Evolutionary conservation across 1,140 invertebrate species (phyloP), one percentile per base, ranked within the genome.

Genomic region (Micrasema longulum): DNA sequence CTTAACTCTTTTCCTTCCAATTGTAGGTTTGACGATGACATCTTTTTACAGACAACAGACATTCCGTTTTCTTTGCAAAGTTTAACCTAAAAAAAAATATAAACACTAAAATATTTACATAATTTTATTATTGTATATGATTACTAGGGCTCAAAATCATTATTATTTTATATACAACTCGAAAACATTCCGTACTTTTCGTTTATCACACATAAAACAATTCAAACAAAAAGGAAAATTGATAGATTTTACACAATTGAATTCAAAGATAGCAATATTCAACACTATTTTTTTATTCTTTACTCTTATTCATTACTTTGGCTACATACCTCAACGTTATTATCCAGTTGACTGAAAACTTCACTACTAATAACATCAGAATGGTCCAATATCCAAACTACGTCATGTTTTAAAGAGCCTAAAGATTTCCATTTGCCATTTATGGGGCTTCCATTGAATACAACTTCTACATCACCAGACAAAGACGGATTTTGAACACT

Each of bases 381-480:
- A 66, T 76, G 65, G 53, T 71, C 65, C 16, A 76, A 65, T 38
- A 69, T 60, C 75, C 75, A 76, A 1, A 69, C 5, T 3, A 71
- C 72, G 53, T 76, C 75, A n/a, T 53, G 55, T 65, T 71, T 57
- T n/a, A 62, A 69, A 20, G 38, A 47, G 52, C 20, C 60, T 48
- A 76, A 45, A 50, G 75, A 66, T 52, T 67, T 68, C 75, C 75
- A 76, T 31, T n/a, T 41, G 10, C 75, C 75, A 35, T 23, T 45
- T 4, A 76, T 45, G 16, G 22, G n/a, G 16, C 12, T 62, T 22
- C 52, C 57, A 35, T 71, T 41, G 12, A 71, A 23, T 31, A 26
- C 12, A 10, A 76, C 50, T 2, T 38, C 16, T 10, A 73, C 41
- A 50, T 71, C 47, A 18, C 12, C 22, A 3, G 67, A 45, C 22